phyloP scores from a whole-genome alignment of 2,888 invertebrate species.

The Cylindroiulus punctatus region DNA sequence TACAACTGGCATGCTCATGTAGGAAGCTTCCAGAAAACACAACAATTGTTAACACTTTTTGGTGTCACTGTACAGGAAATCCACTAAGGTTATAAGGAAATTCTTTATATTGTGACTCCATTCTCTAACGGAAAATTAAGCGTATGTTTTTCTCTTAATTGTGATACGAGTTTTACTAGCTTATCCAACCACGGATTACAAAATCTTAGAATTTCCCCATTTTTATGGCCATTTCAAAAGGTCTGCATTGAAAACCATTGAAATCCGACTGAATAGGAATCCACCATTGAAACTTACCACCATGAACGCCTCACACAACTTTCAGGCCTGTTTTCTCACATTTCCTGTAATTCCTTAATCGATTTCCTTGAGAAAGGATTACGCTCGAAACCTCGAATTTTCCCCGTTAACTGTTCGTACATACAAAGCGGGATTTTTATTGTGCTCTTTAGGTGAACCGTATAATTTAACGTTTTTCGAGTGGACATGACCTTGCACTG shows the following conservation, averaged over 20 bases:
- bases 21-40: too few species aligned
- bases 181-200: too few species aligned
- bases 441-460: background rate
- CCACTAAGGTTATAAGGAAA: too few species aligned
- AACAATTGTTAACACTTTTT: too few species aligned
- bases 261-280: background rate
- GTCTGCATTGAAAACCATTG: background rate
- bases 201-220: too few species aligned
- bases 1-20: too few species aligned
- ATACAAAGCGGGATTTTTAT: background rate
- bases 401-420: constrained; percentile 31
- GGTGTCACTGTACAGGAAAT: too few species aligned
- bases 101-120: too few species aligned
- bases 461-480: constrained; percentile 17
- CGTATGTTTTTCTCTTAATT: too few species aligned
- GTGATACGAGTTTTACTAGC: too few species aligned
- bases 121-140: too few species aligned
- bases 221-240: background rate
- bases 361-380: constrained; percentile 45
- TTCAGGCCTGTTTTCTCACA: constrained; percentile 6
- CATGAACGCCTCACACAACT: background rate
- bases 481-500: background rate
- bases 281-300: background rate
- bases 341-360: constrained; percentile 35
- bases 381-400: background rate